phyloP scores from a whole-genome alignment of 92 coral and sea anemone genomes.

The Blastomussa wellsi region DNA sequence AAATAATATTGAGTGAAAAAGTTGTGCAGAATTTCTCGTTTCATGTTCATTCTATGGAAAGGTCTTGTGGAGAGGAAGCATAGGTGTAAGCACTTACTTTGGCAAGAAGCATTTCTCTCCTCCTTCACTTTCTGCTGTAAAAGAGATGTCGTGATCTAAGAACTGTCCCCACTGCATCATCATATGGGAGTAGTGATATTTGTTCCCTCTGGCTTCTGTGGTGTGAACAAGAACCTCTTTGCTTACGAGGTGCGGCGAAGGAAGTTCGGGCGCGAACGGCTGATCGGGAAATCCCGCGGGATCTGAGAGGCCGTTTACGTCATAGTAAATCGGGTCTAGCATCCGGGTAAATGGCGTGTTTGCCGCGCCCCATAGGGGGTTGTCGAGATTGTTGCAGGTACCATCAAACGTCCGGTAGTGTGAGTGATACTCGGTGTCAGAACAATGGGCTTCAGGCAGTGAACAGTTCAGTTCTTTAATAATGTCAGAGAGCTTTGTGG shows the following conservation, averaged over 20 bases:
- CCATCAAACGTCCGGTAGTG: conserved; percentile 89
- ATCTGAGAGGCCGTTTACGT: conserved; percentile 80
- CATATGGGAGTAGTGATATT: conserved; percentile 79
- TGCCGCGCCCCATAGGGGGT: conserved; percentile 96
- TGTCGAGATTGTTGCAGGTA: conserved; percentile 83
- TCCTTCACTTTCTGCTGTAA: conserved; percentile 98
- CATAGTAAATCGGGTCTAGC: conserved; percentile 81
- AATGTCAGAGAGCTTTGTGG: conserved; percentile 74
- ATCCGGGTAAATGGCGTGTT: conserved; percentile 78
- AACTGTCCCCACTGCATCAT: conserved; percentile 99
- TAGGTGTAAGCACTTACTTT: conserved; percentile 59
- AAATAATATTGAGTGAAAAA: too few relatives aligned
- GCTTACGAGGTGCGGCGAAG: conserved; percentile 90
- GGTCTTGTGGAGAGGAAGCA: too few relatives aligned
- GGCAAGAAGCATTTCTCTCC: conserved; percentile 85
- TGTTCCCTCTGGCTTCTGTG: conserved; percentile 46
- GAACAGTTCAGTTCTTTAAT: conserved; percentile 79
- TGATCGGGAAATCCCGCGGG: conserved; percentile 96
- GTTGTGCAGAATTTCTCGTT: too few relatives aligned
- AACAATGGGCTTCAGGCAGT: conserved; percentile 78
- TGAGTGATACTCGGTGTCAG: conserved; percentile 71
- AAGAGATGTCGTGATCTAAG: conserved; percentile 91
- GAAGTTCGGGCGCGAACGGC: conserved; percentile 76
- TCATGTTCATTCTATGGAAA: too few relatives aligned
- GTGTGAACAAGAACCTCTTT: conserved; percentile 71